Evolutionary conservation across 2,797 vertebrate species (phyloP), one percentile per base, ranked within the genome.

Genomic region (Neosilurus mollespiculum): DNA sequence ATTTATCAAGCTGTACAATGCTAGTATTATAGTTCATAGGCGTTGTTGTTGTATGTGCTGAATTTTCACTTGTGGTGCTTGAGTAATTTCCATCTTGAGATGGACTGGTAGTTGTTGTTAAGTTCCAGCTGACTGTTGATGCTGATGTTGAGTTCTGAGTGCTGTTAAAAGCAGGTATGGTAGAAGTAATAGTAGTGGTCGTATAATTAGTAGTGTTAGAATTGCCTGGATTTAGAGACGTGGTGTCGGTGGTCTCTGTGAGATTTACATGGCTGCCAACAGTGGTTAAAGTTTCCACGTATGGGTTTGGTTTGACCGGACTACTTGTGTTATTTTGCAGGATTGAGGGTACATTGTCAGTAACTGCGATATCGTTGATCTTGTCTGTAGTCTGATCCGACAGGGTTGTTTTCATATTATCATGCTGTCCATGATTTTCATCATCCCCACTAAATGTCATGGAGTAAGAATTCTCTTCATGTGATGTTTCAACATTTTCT

Each of bases 211-310:
- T 88, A 18, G 14, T 66, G 8, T 56, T 78, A 24, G 24, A 66
- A 54, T 54, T 70, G 80, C 26, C 80, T 78, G 86, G 76, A 54
- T 30, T 65, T 20, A 56, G 8, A 22, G 49, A 34, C 84, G 80
- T 81, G 2, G 24, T 72, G 85, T 85, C 65, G 43, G 16, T 67
- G 34, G 12, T 83, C 24, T 85, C 78, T 79, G 89, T 89, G 2
- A 34, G 15, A 20, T 85, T 64, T 18, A 72, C 53, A 75, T 75
- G 5, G 0, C 81, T 88, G 70, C 12, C 8, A 53, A 88, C 88
- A 15, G 75, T 77, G 37, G 58, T n/a, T 34, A 78, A 5, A 12
- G 34, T 0, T 16, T 61, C 51, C 22, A 83, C 70, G 73, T 18
- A 43, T 82, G 61, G 81, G 2, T 81, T 73, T 53, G 56, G 75